A percentile compares a stretch with the other conserved stretches of the same genome.
Conservation (phyloP, 2,113 vertebrate genomes). For the Crotalus viridis region DNA sequence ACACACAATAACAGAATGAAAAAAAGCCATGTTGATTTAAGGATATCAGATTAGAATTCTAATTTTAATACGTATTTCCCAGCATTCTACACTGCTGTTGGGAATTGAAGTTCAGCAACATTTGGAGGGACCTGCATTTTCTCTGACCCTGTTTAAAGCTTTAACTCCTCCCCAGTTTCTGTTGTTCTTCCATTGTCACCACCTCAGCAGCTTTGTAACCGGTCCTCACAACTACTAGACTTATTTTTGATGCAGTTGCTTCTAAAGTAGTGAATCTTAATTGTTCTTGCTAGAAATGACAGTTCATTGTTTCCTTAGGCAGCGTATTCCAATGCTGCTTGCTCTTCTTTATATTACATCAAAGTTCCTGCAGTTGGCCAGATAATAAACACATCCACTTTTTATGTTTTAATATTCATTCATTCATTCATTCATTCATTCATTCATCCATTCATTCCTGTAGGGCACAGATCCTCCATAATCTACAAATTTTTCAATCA, state of each 20-base stretch:
- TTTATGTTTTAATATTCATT: background rate
- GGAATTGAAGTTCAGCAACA: background rate
- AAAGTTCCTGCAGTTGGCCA: background rate
- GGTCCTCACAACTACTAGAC: background rate
- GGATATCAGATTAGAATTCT: background rate
- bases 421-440: background rate
- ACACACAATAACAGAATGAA: background rate
- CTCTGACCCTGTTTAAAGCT: background rate
- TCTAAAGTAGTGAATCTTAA: background rate
- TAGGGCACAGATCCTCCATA: background rate
- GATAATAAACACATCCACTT: background rate
- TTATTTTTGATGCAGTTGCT: background rate
- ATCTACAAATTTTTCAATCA: background rate
- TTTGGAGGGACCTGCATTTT: background rate
- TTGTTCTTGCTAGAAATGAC: background rate
- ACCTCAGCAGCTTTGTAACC: rapidly evolving
- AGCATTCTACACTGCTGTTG: background rate
- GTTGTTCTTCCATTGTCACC: background rate
- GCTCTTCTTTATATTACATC: background rate
- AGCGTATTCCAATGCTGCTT: background rate
- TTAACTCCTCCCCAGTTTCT: background rate
- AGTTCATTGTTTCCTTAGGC: background rate
- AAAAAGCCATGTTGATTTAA: background rate
- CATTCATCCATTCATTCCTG: background rate
- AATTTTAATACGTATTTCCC: background rate